phyloP scores from a whole-genome alignment of 2,113 vertebrate species.

The Sylvia atricapilla region DNA sequence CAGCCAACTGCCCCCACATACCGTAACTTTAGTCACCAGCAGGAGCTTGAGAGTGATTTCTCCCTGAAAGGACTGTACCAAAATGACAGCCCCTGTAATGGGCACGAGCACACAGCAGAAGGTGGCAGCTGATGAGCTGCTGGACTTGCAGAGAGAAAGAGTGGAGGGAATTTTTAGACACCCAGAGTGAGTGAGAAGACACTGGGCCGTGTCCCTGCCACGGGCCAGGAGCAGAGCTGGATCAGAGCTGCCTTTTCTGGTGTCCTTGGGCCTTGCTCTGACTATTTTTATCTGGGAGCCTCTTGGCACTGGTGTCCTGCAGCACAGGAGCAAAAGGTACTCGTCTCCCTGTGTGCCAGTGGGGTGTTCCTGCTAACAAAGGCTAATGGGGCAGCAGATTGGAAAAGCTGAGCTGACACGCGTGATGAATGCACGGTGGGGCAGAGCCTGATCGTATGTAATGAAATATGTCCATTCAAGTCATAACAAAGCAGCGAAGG shows the following conservation, averaged over 20 bases:
- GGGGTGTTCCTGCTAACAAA: neutral
- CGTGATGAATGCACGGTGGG: neutral
- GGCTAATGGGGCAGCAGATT: conserved; percentile 27
- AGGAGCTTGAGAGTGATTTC: neutral
- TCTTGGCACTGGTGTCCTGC: neutral
- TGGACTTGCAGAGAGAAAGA: neutral
- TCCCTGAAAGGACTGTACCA: neutral
- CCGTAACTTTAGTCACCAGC: neutral
- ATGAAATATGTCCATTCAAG: conserved; percentile 50
- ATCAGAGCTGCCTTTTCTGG: neutral
- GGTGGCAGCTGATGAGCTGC: neutral
- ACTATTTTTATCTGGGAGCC: neutral
- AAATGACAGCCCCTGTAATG: neutral
- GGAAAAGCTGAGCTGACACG: conserved; percentile 46
- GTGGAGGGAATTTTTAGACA: neutral
- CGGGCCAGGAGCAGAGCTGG: neutral
- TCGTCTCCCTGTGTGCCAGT: neutral
- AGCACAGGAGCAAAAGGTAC: neutral
- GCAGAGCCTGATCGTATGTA: neutral
- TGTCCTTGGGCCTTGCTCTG: neutral
- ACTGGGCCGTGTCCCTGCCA: accelerated
- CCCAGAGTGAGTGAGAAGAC: neutral
- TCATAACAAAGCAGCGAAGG: conserved; percentile 2
- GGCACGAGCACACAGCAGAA: neutral
- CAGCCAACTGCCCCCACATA: neutral